Conservation (phyloP, 2,797 vertebrate genomes). For the Chaetodon trifasciatus region DNA sequence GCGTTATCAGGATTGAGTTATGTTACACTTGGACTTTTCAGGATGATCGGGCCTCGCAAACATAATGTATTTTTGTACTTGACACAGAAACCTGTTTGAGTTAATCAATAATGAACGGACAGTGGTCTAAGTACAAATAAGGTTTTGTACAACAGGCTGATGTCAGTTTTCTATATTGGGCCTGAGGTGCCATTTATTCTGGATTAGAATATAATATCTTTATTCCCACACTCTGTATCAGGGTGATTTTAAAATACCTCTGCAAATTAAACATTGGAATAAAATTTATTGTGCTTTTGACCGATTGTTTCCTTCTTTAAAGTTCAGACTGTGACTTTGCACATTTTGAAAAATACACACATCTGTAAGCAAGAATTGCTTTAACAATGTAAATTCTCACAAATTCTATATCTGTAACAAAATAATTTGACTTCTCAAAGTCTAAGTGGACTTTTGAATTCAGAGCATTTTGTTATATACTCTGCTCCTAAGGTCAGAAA, state of each 20-base stretch:
- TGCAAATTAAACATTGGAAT: neutral
- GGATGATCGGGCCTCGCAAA: neutral
- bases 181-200: slow-evolving; percentile 7
- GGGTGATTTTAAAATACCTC: slow-evolving; percentile 11
- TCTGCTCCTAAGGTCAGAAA: neutral
- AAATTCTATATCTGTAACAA: no score
- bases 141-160: neutral
- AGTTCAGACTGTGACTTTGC: neutral
- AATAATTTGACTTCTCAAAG: no score
- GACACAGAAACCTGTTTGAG: neutral
- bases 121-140: neutral
- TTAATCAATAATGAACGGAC: neutral
- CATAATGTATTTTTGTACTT: slow-evolving; percentile 8
- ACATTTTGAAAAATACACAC: neutral
- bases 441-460: neutral
- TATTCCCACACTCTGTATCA: slow-evolving; percentile 7
- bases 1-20: slow-evolving; percentile 82
- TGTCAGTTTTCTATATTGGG: neutral
- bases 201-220: neutral
- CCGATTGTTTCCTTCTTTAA: neutral
- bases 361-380: neutral
- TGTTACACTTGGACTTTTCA: neutral
- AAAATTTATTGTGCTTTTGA: neutral
- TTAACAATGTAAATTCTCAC: neutral
- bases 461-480: neutral